phyloP scores from a whole-genome alignment of 2,113 vertebrate species.

The Sapayoa aenigma region DNA sequence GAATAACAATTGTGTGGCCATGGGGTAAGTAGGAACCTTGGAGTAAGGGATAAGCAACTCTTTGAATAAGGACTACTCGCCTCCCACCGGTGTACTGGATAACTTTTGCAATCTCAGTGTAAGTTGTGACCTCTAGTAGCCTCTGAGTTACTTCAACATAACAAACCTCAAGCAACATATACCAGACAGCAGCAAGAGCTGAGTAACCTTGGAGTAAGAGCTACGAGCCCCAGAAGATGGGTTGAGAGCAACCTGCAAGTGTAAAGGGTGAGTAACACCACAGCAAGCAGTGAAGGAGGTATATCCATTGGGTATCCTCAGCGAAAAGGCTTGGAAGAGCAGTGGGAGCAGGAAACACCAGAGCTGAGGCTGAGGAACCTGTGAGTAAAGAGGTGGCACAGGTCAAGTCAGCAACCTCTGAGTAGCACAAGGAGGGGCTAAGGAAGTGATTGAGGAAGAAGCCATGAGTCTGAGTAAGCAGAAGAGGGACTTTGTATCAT shows the following conservation, averaged over 20 bases:
- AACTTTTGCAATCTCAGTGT: background rate
- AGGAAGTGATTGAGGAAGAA: background rate
- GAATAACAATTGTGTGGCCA: background rate
- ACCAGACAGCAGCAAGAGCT: background rate
- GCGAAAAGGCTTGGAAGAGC: background rate
- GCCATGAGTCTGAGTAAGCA: background rate
- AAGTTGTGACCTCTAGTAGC: background rate
- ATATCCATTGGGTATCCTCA: background rate
- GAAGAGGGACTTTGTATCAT: too few relatives aligned
- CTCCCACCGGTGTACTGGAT: background rate
- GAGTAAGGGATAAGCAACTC: background rate
- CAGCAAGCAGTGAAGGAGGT: background rate
- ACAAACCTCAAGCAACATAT: background rate
- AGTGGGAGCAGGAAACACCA: background rate
- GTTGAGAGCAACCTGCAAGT: background rate
- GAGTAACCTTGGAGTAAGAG: background rate
- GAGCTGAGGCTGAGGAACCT: background rate
- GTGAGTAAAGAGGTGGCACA: background rate
- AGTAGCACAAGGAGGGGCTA: background rate
- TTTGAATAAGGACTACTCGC: background rate
- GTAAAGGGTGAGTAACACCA: background rate
- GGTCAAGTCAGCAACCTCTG: background rate
- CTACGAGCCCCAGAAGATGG: background rate
- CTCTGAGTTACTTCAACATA: background rate
- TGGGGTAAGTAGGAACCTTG: accelerated